Conservation (phyloP, 1,140 invertebrate species). For the Helicorthomorpha holstii region DNA sequence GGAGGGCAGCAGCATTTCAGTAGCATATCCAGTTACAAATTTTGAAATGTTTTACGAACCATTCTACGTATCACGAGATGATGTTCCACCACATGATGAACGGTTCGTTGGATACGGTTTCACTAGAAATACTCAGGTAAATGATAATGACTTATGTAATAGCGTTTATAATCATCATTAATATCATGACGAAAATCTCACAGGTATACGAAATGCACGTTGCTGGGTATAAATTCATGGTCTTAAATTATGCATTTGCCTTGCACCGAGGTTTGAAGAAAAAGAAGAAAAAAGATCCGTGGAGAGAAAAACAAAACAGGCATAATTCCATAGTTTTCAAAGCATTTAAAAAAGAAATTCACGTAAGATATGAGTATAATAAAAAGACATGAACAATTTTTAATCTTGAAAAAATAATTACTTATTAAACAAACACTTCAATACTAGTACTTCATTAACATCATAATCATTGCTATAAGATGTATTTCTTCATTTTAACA, state of each 20-base stretch:
- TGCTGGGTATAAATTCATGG: constrained; percentile 72
- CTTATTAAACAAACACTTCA: no score
- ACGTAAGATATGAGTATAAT: constrained; percentile 43
- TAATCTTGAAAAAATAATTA: no score
- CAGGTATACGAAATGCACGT: constrained; percentile 89
- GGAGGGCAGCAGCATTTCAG: constrained; percentile 35
- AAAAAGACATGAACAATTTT: no score
- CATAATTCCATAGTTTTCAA: constrained; percentile 63
- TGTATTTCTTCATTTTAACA: no score
- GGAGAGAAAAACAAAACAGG: constrained; percentile 70
- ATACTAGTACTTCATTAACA: no score
- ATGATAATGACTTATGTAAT: background rate
- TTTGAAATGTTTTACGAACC: constrained; percentile 78
- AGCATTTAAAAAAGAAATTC: constrained; percentile 64
- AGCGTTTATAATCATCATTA: constrained; percentile 18
- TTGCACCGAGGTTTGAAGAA: constrained; percentile 70
- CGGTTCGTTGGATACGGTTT: constrained; percentile 86
- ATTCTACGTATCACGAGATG: constrained; percentile 73
- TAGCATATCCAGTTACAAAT: constrained; percentile 68
- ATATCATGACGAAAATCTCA: no score
- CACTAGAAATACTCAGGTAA: constrained; percentile 81
- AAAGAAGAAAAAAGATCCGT: constrained; percentile 51
- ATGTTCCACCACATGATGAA: constrained; percentile 70
- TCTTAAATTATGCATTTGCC: constrained; percentile 75
- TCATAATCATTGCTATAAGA: no score